Base-by-base conservation (phyloP, 2,888 invertebrate species). In the Cordilura impudica region DNA sequence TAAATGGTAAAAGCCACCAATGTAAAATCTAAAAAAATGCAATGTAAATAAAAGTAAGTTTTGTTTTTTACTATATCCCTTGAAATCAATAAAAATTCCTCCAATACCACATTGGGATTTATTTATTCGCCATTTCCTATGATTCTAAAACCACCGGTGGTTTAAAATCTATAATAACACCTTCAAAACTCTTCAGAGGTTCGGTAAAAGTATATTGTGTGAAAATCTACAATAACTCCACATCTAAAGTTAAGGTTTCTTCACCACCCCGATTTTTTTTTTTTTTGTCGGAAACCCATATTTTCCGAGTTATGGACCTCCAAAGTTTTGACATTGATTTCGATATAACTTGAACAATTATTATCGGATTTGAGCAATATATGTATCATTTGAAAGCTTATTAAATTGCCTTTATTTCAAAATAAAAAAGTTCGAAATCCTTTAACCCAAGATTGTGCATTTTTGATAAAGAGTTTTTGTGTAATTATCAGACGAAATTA, bases 161-260 rank as follows among this genome's bases (percentile, higher is more conserved):
- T 10, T 2, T 66, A 6, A 4, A 70, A 63, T 51, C 83, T 10
- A 35, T 54, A n/a, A n/a, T n/a, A 21, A 78, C 82, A 7, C 60
- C 18, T 21, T 51, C n/a, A 3, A 84, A 83, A 0, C 69, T 63
- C 10, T 61, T 23, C 5, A 84, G 5, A 51, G 96, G 95, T 0
- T 97, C 95, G 60, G 94, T 94, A 92, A 96, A 97, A 89, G 97
- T 97, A 65, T 91, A 91, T 87, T 96, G 95, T 66, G 95, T 92
- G 89, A 97, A 97, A 23, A 92, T 91, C 60, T 94, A 90, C 26
- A 96, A 90, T 82, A 93, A 91, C 39, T 94, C 91, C 16, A 95
- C 91, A 2, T 93, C 95, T 19, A 85, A 81, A 63, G 93, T 78
- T 1, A 85, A 35, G 7, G 85, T 63, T 7, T 82, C 71, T 0